A percentile compares a stretch with the other conserved stretches of the same genome.
Evolutionary conservation across 2,888 invertebrate species (phyloP).

Genomic region (Epinotia nisella): DNA sequence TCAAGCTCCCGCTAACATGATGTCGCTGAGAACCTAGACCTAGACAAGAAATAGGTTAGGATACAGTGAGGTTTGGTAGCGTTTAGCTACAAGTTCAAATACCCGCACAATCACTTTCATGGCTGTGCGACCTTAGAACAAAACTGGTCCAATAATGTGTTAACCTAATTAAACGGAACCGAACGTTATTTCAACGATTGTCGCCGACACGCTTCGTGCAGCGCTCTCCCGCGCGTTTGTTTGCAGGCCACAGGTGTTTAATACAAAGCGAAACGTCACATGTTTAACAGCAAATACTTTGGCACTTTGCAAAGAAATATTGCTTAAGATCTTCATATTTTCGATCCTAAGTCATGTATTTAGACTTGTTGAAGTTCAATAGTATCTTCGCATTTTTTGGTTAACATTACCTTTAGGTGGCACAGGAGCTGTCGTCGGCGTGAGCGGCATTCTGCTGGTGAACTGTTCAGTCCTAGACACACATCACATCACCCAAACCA

Average conservation of each 20-base stretch:
- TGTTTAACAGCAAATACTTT: not conserved
- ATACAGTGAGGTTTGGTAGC: no score
- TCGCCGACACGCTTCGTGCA: not conserved
- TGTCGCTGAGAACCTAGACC: no score
- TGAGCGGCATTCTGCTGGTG: constrained; percentile 33
- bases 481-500: constrained; percentile 21
- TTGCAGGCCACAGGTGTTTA: constrained; percentile 27
- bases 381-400: not conserved
- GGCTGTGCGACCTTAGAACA: not conserved
- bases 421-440: constrained; percentile 32
- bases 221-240: not conserved
- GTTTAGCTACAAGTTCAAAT: no score
- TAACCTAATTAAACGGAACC: not conserved
- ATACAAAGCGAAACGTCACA: constrained; percentile 3
- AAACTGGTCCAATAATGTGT: not conserved
- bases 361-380: no score
- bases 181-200: not conserved
- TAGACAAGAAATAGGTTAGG: no score
- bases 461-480: not conserved
- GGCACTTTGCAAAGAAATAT: not conserved
- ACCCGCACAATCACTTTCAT: no score
- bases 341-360: not conserved
- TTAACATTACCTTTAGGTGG: constrained; percentile 27
- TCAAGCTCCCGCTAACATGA: no score
- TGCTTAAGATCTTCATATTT: not conserved